Base-by-base conservation (phyloP, 2,888 invertebrate species). In the Adela reaumurella region DNA sequence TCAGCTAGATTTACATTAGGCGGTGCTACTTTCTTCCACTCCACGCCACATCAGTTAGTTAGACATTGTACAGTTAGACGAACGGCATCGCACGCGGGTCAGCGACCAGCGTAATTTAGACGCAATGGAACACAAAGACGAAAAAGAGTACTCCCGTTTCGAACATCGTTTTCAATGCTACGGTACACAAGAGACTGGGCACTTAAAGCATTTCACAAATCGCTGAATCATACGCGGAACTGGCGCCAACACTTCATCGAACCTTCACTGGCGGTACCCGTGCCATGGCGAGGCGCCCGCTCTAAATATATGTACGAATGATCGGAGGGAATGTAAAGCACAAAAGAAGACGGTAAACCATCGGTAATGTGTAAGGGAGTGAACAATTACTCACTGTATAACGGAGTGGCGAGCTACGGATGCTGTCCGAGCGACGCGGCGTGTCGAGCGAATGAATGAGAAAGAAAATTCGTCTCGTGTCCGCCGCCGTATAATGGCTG, bases 351-450 rank as follows among this genome's bases (percentile, higher is more conserved):
- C 24, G 4, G 24, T 24, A 24, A 24, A 6, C 24, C 4, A 8
- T 8, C 8, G 24, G 5, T 24, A 24, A 24, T 24, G n/a, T n/a
- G n/a, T n/a, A n/a, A n/a, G n/a, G n/a, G n/a, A n/a, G n/a, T n/a
- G n/a, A n/a, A n/a, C 8, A 14, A 35, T 8, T 35, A 35, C 35
- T 35, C 35, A 35, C 35, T 35, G 14, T 35, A 3, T 35, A 14
- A 35, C 35, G 35, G n/a, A 14, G 35, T 35, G 35, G 35, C 35
- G 35, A 35, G 35, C 20, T 17, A 19, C 19, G 16, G 14, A 19
- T 45, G 45, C 17, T 6, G 19, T 45, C 19, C 19, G 19, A 19
- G 43, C 45, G 45, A 17, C 45, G 45, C 45, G 45, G 19, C 45
- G 45, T 20, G 10, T 19, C 3, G 6, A 19, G 24, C 19, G 24